Evolutionary conservation across 2,113 vertebrate genomes (phyloP).

Genomic region (Ancistrus triradiatus): DNA sequence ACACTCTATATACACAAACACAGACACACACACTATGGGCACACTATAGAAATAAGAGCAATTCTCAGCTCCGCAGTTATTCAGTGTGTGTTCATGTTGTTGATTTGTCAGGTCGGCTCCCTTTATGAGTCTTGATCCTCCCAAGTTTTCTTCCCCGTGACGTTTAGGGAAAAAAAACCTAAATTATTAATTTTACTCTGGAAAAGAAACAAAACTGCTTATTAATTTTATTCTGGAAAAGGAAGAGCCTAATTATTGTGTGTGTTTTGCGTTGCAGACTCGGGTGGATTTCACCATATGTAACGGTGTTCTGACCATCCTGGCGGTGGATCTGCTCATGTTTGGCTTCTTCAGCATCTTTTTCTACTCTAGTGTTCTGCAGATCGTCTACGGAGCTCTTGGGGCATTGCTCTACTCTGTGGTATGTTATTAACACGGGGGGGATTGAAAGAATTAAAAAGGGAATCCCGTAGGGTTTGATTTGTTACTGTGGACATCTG

Average conservation of each 20-base stretch:
- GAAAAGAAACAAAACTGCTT: too few species aligned
- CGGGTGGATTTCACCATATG: conserved; percentile 60
- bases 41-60: too few species aligned
- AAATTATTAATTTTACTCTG: too few species aligned
- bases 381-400: conserved; percentile 61
- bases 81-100: too few species aligned
- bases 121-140: too few species aligned
- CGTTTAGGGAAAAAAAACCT: too few species aligned
- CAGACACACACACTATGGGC: too few species aligned
- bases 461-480: neutral
- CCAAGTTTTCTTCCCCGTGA: too few species aligned
- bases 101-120: too few species aligned
- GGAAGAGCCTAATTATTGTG: neutral
- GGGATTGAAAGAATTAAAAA: neutral
- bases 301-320: conserved; percentile 54
- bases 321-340: conserved; percentile 58
- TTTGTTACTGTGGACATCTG: too few species aligned
- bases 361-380: conserved; percentile 51
- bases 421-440: conserved; percentile 42
- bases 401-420: conserved; percentile 66
- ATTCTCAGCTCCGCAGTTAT: too few species aligned
- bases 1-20: too few species aligned
- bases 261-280: conserved; percentile 48
- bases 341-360: conserved; percentile 65
- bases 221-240: neutral